phyloP scores from a whole-genome alignment of 2,113 vertebrate genomes.

The Passerina amoena region DNA sequence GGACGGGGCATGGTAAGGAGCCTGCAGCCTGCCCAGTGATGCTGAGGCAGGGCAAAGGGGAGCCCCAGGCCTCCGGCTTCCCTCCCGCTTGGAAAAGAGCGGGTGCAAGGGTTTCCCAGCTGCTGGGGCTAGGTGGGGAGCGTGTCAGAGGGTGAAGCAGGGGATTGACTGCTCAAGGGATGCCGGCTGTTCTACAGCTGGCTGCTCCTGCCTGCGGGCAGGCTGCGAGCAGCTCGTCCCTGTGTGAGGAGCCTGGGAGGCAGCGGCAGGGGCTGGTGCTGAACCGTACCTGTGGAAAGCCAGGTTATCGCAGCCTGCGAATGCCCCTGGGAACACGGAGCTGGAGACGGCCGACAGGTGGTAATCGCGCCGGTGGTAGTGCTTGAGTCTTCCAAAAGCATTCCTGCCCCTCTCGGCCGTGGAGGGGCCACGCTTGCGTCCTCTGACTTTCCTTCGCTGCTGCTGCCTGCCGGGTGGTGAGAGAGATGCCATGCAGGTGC shows the following conservation, averaged over 20 bases:
- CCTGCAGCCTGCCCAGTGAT: fast-evolving
- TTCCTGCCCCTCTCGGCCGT: not conserved
- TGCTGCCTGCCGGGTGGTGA: conserved; percentile 1
- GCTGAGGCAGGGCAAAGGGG: not conserved
- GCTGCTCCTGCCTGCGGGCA: not conserved
- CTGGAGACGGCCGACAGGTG: conserved; percentile 9
- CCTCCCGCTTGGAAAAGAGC: not conserved
- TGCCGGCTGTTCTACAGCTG: not conserved
- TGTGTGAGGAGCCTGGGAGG: not conserved
- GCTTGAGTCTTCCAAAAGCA: conserved; percentile 1
- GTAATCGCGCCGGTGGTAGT: conserved; percentile 12
- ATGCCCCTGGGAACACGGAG: not conserved
- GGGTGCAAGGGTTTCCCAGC: not conserved
- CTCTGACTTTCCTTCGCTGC: not conserved
- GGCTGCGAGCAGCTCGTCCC: not conserved
- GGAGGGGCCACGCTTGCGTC: not conserved
- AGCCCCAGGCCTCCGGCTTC: not conserved
- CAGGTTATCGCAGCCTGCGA: conserved; percentile 10
- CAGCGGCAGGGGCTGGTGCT: not conserved
- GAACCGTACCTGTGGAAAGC: conserved; percentile 43
- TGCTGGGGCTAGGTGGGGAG: not conserved
- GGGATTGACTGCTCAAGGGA: fast-evolving
- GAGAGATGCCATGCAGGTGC: not conserved
- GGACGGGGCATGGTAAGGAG: not conserved
- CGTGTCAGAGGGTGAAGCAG: fast-evolving